A percentile compares a stretch with the other conserved stretches of the same genome.
phyloP scores from a whole-genome alignment of 2,113 vertebrate species.

The Mesoclemmys tuberculata region DNA sequence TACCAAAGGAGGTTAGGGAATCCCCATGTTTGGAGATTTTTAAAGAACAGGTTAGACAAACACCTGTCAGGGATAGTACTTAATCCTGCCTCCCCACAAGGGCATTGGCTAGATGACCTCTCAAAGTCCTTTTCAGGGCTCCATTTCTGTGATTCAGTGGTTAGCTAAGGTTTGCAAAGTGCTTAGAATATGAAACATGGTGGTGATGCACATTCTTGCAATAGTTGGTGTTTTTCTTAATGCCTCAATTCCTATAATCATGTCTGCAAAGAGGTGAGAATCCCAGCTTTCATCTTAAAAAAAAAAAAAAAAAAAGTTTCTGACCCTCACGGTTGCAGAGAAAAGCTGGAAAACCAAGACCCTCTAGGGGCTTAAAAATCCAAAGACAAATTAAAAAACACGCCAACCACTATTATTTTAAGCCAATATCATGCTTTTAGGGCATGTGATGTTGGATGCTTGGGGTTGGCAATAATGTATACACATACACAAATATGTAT shows the following conservation, averaged over 20 bases:
- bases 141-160: not conserved
- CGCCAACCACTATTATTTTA: not conserved
- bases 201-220: conserved; percentile 24
- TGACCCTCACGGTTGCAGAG: not conserved
- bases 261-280: conserved; percentile 16
- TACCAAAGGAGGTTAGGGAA: not conserved
- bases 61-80: not conserved
- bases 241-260: not conserved
- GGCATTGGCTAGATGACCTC: not conserved
- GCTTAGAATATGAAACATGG: conserved; percentile 6
- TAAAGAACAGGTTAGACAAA: not conserved
- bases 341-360: conserved; percentile 10
- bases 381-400: conserved; percentile 18
- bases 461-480: not conserved
- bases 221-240: conserved; percentile 32
- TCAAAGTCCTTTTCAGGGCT: not conserved
- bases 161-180: conserved; percentile 22
- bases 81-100: not conserved
- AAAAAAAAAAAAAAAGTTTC: conserved; percentile 6
- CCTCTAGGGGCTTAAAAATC: not conserved
- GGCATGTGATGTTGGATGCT: not conserved
- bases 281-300: not conserved
- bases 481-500: not conserved
- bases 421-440: not conserved
- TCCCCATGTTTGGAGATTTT: not conserved